Evolutionary conservation across 2,113 vertebrate genomes (phyloP).

Genomic region (Neofelis nebulosa): DNA sequence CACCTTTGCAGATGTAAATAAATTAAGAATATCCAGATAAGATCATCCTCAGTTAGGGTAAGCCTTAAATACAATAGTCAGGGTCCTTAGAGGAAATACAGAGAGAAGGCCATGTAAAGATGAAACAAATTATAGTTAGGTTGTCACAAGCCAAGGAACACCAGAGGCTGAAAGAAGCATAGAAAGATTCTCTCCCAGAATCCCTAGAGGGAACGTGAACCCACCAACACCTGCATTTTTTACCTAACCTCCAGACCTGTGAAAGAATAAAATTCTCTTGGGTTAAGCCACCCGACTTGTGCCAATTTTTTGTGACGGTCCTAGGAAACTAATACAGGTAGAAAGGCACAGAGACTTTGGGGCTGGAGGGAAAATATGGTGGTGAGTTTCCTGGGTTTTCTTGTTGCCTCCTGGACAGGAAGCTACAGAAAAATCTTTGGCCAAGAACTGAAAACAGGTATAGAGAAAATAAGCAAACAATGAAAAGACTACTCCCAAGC

Average conservation of each 20-base stretch:
- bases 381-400: neutral
- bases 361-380: neutral
- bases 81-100: neutral
- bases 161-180: neutral
- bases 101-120: neutral
- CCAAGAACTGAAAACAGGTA: neutral
- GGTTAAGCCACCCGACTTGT: neutral
- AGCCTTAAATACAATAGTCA: neutral
- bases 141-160: neutral
- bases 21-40: neutral
- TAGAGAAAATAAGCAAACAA: neutral
- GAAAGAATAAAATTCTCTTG: neutral
- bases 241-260: neutral
- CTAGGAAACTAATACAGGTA: neutral
- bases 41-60: neutral
- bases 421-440: neutral
- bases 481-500: neutral
- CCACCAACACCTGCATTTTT: neutral
- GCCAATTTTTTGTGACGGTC: neutral
- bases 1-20: neutral
- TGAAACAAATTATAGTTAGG: neutral
- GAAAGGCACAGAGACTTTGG: neutral
- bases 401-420: neutral
- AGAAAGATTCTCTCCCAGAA: neutral
- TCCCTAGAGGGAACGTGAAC: neutral